A percentile compares a stretch with the other conserved stretches of the same genome.
Evolutionary conservation across 30 jellyfish, hydroid and myxozoan genomes (phyloP).

Genomic region (Aurelia sp.): DNA sequence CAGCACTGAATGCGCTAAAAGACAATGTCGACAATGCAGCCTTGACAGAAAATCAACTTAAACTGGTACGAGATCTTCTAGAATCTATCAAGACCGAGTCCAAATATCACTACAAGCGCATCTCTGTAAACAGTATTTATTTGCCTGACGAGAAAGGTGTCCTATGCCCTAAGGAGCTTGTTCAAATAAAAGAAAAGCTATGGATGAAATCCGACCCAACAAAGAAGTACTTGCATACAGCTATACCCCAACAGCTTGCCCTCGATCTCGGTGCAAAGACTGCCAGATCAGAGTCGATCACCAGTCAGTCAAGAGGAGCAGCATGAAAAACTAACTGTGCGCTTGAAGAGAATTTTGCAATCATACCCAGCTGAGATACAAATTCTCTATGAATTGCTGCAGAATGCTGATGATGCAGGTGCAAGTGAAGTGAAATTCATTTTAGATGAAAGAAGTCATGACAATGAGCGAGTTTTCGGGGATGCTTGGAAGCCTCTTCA

Average conservation of each 20-base stretch:
- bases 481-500: conserved; percentile 81
- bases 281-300: conserved; percentile 35
- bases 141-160: conserved; percentile 62
- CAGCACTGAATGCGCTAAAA: conserved; percentile 16
- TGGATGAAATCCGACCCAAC: conserved; percentile 51
- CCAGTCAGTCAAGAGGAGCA: conserved; percentile 35
- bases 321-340: conserved; percentile 64
- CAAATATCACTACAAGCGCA: neutral
- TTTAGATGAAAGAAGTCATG: conserved; percentile 60
- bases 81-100: conserved; percentile 23
- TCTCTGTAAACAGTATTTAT: neutral
- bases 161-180: neutral
- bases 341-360: conserved; percentile 70
- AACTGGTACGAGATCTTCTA: conserved; percentile 34
- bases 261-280: conserved; percentile 54
- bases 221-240: conserved; percentile 21
- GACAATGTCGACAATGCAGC: neutral
- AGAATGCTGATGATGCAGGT: conserved; percentile 93
- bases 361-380: conserved; percentile 67
- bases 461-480: conserved; percentile 34
- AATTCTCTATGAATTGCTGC: conserved; percentile 71
- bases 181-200: conserved; percentile 41
- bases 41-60: conserved; percentile 12
- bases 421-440: conserved; percentile 73
- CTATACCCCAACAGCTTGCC: conserved; percentile 50